Evolutionary conservation across 1,140 invertebrate genomes (phyloP).

Genomic region (Doryteuthis pealeii): DNA sequence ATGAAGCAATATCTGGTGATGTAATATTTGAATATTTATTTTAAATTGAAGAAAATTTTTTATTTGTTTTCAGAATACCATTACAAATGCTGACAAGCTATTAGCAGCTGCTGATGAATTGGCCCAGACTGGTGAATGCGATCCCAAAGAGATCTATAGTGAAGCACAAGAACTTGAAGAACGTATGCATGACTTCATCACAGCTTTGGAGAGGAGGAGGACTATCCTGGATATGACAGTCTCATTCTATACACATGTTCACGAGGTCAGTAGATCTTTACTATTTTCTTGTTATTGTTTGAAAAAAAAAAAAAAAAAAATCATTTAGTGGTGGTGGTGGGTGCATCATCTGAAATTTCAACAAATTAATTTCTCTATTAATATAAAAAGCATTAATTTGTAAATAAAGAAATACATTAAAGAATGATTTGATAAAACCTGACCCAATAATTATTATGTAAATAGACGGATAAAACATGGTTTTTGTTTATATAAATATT

Average conservation of each 20-base stretch:
- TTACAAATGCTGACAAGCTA: slow-evolving; percentile 97
- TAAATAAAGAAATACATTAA: not conserved
- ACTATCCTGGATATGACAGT: slow-evolving; percentile 89
- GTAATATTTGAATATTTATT: no score
- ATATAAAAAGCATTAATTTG: not conserved
- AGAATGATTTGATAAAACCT: no score
- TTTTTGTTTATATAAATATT: no score
- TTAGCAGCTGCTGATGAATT: slow-evolving; percentile 92
- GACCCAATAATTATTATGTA: no score
- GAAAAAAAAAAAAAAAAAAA: not conserved
- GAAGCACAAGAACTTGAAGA: slow-evolving; percentile 87
- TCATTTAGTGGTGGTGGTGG: not conserved
- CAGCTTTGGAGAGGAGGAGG: slow-evolving; percentile 90
- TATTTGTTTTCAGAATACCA: slow-evolving; percentile 81
- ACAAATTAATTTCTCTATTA: not conserved
- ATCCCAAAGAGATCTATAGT: slow-evolving; percentile 90
- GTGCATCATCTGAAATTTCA: not conserved
- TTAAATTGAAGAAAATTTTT: not conserved
- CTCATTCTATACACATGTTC: slow-evolving; percentile 93
- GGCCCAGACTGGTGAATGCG: slow-evolving; percentile 93
- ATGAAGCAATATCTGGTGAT: no score
- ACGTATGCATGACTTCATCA: slow-evolving; percentile 84
- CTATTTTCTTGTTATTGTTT: no score
- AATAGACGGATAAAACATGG: no score
- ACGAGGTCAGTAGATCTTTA: slow-evolving; percentile 73